A percentile compares a stretch with the other conserved stretches of the same genome.
Evolutionary conservation across 2,888 invertebrate species (phyloP).

Genomic region (Drosophila paracracens): DNA sequence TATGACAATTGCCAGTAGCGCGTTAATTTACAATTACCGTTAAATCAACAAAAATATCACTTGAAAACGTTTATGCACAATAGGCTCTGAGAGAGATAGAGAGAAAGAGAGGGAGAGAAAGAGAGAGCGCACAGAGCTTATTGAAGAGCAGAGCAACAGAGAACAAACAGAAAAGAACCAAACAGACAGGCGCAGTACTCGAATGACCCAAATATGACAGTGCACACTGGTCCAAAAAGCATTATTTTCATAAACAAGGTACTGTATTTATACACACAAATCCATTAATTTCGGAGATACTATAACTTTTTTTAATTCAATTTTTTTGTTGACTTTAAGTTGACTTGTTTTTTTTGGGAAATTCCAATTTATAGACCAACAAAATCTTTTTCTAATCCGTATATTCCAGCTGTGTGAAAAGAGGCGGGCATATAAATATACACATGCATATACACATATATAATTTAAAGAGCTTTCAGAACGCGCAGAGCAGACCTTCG

Average conservation of each 20-base stretch:
- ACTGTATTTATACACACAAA: conserved; percentile 5
- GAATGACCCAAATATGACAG: conserved; percentile 60
- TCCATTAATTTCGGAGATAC: background rate
- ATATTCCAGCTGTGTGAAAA: conserved; percentile 44
- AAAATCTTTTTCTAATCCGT: background rate
- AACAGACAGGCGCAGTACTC: conserved; percentile 63
- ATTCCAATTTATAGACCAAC: background rate
- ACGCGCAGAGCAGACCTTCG: conserved; percentile 50
- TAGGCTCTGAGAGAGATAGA: conserved; percentile 7
- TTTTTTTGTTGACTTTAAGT: background rate
- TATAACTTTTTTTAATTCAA: background rate
- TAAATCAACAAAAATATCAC: conserved; percentile 50
- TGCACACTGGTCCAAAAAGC: conserved; percentile 53
- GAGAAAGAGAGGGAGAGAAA: conserved; percentile 7
- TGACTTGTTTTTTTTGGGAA: background rate
- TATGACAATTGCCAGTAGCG: conserved; percentile 57
- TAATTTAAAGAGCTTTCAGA: conserved; percentile 37
- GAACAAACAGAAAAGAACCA: conserved; percentile 50
- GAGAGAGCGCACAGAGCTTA: conserved; percentile 40
- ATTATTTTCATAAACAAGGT: conserved; percentile 40
- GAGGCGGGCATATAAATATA: conserved; percentile 7
- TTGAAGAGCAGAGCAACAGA: conserved; percentile 52
- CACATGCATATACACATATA: conserved; percentile 10
- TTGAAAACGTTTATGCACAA: conserved; percentile 52
- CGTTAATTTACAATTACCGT: conserved; percentile 59